A percentile compares a stretch with the other conserved stretches of the same genome.
Evolutionary conservation across 1,140 invertebrate species (phyloP).

Genomic region (Hesperophylax magnus): DNA sequence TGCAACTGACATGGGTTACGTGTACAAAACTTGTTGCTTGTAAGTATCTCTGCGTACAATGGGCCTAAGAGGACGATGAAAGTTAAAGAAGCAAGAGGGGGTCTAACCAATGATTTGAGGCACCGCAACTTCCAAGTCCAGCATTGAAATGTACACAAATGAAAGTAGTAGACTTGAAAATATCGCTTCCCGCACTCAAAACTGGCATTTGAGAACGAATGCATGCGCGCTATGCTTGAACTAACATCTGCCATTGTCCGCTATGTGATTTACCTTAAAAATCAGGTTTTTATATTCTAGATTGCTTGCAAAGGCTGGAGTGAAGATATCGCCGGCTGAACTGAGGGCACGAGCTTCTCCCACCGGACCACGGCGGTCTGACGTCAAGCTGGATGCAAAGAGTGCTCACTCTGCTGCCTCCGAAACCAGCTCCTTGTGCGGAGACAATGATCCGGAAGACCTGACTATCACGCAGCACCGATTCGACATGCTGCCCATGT

Average conservation of each 20-base stretch:
- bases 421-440: constrained; percentile 79
- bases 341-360: constrained; percentile 85
- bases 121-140: too few species aligned
- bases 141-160: too few species aligned
- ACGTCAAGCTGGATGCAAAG: constrained; percentile 82
- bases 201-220: neutral
- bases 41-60: too few species aligned
- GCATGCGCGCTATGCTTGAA: neutral
- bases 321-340: constrained; percentile 88
- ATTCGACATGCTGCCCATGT: constrained; percentile 68
- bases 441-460: constrained; percentile 86
- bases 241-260: too few species aligned
- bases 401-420: constrained; percentile 73
- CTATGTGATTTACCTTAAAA: constrained; percentile 16
- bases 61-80: too few species aligned
- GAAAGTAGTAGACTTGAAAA: too few species aligned
- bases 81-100: too few species aligned
- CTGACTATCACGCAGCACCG: constrained; percentile 74
- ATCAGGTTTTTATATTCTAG: constrained; percentile 64
- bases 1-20: too few species aligned
- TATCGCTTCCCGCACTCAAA: too few species aligned
- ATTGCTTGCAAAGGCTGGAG: constrained; percentile 87
- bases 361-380: constrained; percentile 83
- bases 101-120: too few species aligned
- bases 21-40: too few species aligned